A percentile compares a stretch with the other conserved stretches of the same genome.
Conservation (phyloP, 2,888 invertebrate species). For the Tetramorium bicarinatum region DNA sequence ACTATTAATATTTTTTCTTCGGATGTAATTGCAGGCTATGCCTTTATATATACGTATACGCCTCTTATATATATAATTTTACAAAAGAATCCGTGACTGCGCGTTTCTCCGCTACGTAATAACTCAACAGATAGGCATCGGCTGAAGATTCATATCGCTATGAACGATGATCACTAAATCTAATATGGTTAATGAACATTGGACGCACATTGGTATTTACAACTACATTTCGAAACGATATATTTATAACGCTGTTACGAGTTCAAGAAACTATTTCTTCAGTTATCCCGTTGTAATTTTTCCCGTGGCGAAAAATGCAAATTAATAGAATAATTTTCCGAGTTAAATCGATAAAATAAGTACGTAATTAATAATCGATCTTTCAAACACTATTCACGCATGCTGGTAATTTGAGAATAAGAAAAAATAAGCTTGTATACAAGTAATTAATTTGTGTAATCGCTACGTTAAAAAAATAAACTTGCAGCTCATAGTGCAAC, state of each 20-base stretch:
- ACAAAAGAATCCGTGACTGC: not conserved
- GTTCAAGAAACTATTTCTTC: not conserved
- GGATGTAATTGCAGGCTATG: conserved; percentile 2
- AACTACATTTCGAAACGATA: not conserved
- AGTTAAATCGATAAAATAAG: not conserved
- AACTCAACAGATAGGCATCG: conserved; percentile 23
- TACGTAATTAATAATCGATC: not conserved
- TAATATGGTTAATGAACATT: conserved; percentile 23
- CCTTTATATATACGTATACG: not conserved
- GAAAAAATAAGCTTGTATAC: not conserved
- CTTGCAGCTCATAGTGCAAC: not conserved
- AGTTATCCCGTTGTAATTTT: not conserved
- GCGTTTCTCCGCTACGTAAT: conserved; percentile 11
- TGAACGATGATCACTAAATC: conserved; percentile 22
- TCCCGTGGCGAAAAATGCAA: not conserved
- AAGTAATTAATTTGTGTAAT: conserved; percentile 11
- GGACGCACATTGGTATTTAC: not conserved
- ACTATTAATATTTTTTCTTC: not conserved
- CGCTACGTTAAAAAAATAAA: not conserved
- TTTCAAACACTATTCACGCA: not conserved
- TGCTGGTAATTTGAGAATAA: not conserved
- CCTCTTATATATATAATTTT: conserved; percentile 8
- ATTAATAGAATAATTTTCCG: not conserved
- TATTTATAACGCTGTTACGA: conserved; percentile 12
- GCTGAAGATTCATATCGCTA: conserved; percentile 25